Evolutionary conservation across 2,888 invertebrate genomes (phyloP).

Genomic region (Beris morrisii): DNA sequence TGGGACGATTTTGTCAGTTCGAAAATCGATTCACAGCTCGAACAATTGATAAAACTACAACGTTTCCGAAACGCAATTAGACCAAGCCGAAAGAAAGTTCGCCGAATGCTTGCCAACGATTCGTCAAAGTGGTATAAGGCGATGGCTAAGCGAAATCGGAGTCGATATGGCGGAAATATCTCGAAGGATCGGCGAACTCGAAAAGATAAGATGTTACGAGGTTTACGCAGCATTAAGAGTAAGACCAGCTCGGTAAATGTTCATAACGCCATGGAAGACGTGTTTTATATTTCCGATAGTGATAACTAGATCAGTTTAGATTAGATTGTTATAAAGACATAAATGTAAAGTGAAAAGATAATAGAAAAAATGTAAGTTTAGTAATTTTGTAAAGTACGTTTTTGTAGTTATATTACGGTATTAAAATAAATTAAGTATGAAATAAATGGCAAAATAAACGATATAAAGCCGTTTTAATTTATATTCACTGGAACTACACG

Average conservation of each 20-base stretch:
- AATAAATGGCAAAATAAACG: too few species aligned
- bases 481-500: too few species aligned
- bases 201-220: background rate
- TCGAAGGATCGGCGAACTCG: conserved; percentile 7
- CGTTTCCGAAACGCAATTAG: conserved; percentile 15
- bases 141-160: conserved; percentile 5
- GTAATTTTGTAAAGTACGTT: too few species aligned
- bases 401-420: too few species aligned
- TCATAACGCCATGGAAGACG: conserved; percentile 19
- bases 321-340: too few species aligned
- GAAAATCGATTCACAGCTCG: conserved; percentile 8
- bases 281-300: conserved; percentile 20
- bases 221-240: conserved; percentile 5
- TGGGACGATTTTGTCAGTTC: conserved; percentile 4
- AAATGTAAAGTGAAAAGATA: too few species aligned
- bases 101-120: background rate
- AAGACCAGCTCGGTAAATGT: conserved; percentile 2
- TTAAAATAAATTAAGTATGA: too few species aligned
- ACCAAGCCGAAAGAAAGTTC: conserved; percentile 10
- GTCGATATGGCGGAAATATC: conserved; percentile 20
- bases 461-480: too few species aligned
- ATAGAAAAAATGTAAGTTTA: too few species aligned
- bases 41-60: conserved; percentile 9
- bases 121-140: conserved; percentile 2
- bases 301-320: background rate